Conservation (phyloP, 1,140 invertebrate genomes). For the Portunus trituberculatus region DNA sequence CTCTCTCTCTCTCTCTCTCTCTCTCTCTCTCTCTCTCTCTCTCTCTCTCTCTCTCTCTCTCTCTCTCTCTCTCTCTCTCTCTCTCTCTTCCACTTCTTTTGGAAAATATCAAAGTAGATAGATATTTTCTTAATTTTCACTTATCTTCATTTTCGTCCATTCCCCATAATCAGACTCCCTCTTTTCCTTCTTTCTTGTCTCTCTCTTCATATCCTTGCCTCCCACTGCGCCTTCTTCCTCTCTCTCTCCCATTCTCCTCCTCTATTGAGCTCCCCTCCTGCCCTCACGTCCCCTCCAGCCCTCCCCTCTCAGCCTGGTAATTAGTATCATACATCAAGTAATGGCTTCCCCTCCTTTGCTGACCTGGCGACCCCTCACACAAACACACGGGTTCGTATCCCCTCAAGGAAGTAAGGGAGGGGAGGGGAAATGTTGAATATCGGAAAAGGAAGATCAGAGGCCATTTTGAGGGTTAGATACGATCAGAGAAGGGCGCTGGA, state of each 20-base stretch:
- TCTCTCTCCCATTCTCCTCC: background rate
- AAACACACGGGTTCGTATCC: conserved; percentile 56
- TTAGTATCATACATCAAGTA: conserved; percentile 75
- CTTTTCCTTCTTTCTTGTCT: background rate
- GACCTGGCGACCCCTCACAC: conserved; percentile 63
- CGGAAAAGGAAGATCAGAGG: conserved; percentile 42
- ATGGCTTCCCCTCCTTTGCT: conserved; percentile 71
- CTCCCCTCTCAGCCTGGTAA: conserved; percentile 52
- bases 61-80: conserved; percentile 20
- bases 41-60: background rate
- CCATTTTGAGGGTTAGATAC: conserved; percentile 67
- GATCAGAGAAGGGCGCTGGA: conserved; percentile 7
- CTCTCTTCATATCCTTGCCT: background rate
- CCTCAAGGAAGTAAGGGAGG: conserved; percentile 53
- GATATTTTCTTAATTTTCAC: background rate
- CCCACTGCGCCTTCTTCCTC: background rate
- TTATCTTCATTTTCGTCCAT: background rate
- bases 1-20: conserved; percentile 52
- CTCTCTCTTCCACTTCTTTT: background rate
- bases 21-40: conserved; percentile 6
- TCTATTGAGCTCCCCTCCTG: background rate
- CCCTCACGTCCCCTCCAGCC: background rate
- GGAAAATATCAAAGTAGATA: no score
- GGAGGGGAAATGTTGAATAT: conserved; percentile 56
- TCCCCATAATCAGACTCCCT: background rate